A percentile compares a stretch with the other conserved stretches of the same genome.
Conservation (phyloP, 2,113 vertebrate genomes). For the Perca flavescens region DNA sequence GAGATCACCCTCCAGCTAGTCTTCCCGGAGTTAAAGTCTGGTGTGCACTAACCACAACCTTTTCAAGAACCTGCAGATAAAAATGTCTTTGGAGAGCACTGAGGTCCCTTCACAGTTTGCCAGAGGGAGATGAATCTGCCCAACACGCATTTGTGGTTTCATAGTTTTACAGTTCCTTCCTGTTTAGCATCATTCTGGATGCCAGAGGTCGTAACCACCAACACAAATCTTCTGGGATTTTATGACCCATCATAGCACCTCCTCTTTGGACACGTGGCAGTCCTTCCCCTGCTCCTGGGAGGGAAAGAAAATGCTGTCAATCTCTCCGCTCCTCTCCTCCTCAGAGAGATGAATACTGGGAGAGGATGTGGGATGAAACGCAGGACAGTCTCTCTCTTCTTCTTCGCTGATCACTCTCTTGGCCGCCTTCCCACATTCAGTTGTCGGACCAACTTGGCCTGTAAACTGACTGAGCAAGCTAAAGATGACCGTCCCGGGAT, state of each 20-base stretch:
- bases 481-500: conserved; percentile 82
- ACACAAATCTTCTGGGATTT: conserved; percentile 13
- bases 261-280: conserved; percentile 84
- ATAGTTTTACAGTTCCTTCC: conserved; percentile 19
- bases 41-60: background rate
- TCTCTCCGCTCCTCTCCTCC: conserved; percentile 74
- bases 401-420: conserved; percentile 39
- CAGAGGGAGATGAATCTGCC: conserved; percentile 12
- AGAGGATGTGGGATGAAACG: conserved; percentile 66
- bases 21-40: conserved; percentile 23
- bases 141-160: conserved; percentile 1
- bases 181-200: conserved; percentile 1
- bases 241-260: conserved; percentile 63
- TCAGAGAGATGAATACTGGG: conserved; percentile 77
- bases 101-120: conserved; percentile 13
- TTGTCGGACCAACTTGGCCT: conserved; percentile 55
- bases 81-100: conserved; percentile 3
- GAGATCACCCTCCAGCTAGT: conserved; percentile 23
- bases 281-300: conserved; percentile 86
- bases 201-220: background rate
- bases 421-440: conserved; percentile 29
- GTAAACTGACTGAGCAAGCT: conserved; percentile 83
- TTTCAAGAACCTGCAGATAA: conserved; percentile 29
- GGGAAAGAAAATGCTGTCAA: conserved; percentile 77
- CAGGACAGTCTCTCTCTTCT: conserved; percentile 44